These are phyloP conservation scores for Centruroides sculpturatus DNA, from an alignment of 1,140 invertebrate species.

Conservation along the genomic window DNA sequence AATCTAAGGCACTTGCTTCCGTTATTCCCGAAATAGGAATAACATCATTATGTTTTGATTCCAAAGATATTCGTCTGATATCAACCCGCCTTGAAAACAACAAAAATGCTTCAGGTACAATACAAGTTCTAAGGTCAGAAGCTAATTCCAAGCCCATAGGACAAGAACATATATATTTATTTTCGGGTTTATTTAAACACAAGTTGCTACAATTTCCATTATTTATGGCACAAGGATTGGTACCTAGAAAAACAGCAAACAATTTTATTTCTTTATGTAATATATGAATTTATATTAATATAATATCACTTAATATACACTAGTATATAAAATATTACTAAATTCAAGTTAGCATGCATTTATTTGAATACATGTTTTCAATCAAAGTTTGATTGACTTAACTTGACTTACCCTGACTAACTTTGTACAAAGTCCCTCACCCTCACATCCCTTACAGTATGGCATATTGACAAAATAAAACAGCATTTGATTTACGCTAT, in stretches of 20 bases:
- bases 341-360: too few relatives aligned
- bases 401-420: too few relatives aligned
- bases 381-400: too few relatives aligned
- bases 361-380: too few relatives aligned
- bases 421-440: too few relatives aligned
- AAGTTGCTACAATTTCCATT: conserved; percentile 74
- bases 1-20: conserved; percentile 62
- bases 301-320: too few relatives aligned
- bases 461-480: too few relatives aligned
- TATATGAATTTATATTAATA: too few relatives aligned
- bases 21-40: conserved; percentile 65
- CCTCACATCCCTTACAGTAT: too few relatives aligned
- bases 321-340: too few relatives aligned
- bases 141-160: conserved; percentile 72
- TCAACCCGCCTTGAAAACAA: conserved; percentile 67
- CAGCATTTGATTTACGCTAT: too few relatives aligned
- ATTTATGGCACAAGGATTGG: conserved; percentile 50
- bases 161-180: conserved; percentile 68
- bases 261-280: too few relatives aligned
- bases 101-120: conserved; percentile 80
- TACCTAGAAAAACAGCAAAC: conserved; percentile 24
- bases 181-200: conserved; percentile 59
- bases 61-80: conserved; percentile 68
- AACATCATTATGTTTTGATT: conserved; percentile 58
- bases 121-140: conserved; percentile 77